phyloP scores from a whole-genome alignment of 64 coral and sea anemone species.

The Acropora yongei region DNA sequence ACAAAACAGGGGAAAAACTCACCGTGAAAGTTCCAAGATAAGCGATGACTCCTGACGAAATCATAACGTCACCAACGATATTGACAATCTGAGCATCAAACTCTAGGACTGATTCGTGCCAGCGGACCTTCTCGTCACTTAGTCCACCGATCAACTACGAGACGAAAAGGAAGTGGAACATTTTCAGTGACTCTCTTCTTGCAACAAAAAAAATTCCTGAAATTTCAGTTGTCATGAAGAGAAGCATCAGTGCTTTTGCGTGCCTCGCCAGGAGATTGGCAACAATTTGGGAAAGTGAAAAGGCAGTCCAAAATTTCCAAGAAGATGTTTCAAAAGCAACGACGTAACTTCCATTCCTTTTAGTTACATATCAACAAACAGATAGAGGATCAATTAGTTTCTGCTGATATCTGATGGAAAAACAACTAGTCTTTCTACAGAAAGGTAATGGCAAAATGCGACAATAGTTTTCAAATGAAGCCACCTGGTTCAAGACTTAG shows the following conservation, averaged over 20 bases:
- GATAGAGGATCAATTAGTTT: too few relatives aligned
- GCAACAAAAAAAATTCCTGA: background rate
- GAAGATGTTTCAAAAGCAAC: too few relatives aligned
- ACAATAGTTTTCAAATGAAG: background rate
- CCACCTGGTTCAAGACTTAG: background rate
- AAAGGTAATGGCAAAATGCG: too few relatives aligned
- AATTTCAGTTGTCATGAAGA: too few relatives aligned
- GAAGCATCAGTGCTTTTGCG: too few relatives aligned
- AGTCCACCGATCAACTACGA: conserved; percentile 93
- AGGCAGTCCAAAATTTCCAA: too few relatives aligned
- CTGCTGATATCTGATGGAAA: too few relatives aligned
- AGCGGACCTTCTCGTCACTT: conserved; percentile 92
- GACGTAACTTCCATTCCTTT: too few relatives aligned
- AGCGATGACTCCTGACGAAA: conserved; percentile 96
- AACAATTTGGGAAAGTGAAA: too few relatives aligned
- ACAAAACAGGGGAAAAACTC: conserved; percentile 29
- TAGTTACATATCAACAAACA: too few relatives aligned
- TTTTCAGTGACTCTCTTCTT: background rate
- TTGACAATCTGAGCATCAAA: conserved; percentile 96
- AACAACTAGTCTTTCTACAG: too few relatives aligned
- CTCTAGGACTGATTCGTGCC: conserved; percentile 89
- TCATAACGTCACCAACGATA: conserved; percentile 99
- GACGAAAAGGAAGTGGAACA: background rate
- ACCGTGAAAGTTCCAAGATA: conserved; percentile 99
- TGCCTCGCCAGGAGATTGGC: too few relatives aligned